Conservation (phyloP, 2,797 vertebrate species). For the Melanotaenia parkinsoni region DNA sequence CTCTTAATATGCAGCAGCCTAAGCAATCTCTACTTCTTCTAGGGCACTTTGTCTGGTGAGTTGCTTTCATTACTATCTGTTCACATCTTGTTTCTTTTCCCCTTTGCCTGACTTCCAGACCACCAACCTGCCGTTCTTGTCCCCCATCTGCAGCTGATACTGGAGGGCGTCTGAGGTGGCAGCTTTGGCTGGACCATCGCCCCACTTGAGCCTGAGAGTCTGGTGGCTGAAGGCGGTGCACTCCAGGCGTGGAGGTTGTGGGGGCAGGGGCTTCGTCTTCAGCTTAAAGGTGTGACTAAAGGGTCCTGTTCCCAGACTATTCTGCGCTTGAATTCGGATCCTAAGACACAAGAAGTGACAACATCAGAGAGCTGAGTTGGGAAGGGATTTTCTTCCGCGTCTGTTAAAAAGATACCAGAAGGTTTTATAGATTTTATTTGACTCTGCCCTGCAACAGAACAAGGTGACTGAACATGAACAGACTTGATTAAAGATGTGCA, state of each 20-base stretch:
- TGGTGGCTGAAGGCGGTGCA: slow-evolving; percentile 96
- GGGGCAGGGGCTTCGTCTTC: slow-evolving; percentile 97
- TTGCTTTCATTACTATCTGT: background rate
- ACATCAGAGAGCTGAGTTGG: slow-evolving; percentile 17
- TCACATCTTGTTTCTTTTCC: background rate
- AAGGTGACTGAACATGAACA: background rate
- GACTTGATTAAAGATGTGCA: background rate
- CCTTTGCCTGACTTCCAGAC: slow-evolving; percentile 13
- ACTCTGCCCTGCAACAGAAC: background rate
- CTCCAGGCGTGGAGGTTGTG: slow-evolving; percentile 94
- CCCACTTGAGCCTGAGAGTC: slow-evolving; percentile 98
- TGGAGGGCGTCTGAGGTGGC: slow-evolving; percentile 90
- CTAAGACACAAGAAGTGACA: slow-evolving; percentile 68
- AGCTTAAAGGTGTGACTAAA: slow-evolving; percentile 97
- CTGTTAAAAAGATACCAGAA: background rate
- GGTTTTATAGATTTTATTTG: background rate
- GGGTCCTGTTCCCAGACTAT: slow-evolving; percentile 94
- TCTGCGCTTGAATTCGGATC: slow-evolving; percentile 96
- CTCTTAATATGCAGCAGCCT: slow-evolving; percentile 26
- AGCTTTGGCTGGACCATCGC: slow-evolving; percentile 89
- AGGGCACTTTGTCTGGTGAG: background rate
- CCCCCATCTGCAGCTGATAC: slow-evolving; percentile 96
- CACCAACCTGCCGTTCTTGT: slow-evolving; percentile 92
- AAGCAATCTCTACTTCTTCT: slow-evolving; percentile 14
- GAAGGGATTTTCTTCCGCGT: background rate